These are phyloP conservation scores for Pyrrhosoma nymphula DNA, from an alignment of 2,888 invertebrate species.

Conservation along the genomic window DNA sequence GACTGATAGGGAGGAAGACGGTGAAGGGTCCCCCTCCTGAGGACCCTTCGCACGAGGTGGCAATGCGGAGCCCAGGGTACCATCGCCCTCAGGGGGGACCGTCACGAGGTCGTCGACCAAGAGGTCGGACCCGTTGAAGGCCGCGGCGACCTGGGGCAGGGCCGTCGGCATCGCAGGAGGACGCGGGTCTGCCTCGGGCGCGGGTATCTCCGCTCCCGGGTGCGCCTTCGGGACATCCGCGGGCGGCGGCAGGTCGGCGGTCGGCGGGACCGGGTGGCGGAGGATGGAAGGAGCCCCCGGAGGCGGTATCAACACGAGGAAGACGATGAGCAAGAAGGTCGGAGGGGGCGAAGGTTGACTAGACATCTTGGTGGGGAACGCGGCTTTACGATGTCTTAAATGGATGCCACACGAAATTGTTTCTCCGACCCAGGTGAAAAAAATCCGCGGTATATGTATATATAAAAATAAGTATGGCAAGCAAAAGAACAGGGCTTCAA, in stretches of 20 bases:
- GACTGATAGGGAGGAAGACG: not conserved
- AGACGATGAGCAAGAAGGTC: slow-evolving; percentile 13
- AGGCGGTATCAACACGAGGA: not conserved
- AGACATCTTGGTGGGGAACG: not conserved
- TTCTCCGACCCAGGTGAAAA: not conserved
- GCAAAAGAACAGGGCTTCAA: not conserved
- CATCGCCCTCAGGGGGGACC: not conserved
- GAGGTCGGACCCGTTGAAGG: not conserved
- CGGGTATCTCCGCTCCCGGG: not conserved
- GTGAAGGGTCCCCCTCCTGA: no score
- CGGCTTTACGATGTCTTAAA: not conserved
- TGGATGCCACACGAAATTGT: not conserved
- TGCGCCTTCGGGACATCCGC: no score
- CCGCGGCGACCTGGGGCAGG: not conserved
- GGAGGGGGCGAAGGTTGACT: slow-evolving; percentile 13
- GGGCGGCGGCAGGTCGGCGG: not conserved
- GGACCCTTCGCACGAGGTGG: no score
- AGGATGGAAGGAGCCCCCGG: not conserved
- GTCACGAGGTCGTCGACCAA: not conserved
- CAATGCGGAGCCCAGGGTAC: not conserved
- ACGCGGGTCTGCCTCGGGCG: not conserved
- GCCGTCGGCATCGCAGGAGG: not conserved
- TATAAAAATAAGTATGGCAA: no score
- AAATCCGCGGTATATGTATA: not conserved
- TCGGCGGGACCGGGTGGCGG: not conserved